Evolutionary conservation across 1,140 invertebrate species (phyloP).

Genomic region (Pogonomyrmex barbatus): DNA sequence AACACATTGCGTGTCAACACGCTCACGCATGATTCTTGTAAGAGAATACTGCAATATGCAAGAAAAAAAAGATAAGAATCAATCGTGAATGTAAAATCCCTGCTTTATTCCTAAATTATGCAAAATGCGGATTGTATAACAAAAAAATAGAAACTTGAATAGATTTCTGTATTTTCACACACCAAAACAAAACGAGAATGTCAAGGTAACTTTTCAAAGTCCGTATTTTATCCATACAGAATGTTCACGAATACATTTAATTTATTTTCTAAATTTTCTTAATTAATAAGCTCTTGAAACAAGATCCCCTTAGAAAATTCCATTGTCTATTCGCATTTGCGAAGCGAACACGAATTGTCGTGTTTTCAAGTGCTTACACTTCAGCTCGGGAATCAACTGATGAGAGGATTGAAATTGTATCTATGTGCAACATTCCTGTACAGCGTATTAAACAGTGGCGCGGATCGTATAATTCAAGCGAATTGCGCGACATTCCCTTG

Average conservation of each 20-base stretch:
- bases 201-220: background rate
- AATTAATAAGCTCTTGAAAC: background rate
- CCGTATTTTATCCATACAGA: background rate
- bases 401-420: background rate
- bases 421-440: background rate
- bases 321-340: background rate
- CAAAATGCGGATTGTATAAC: background rate
- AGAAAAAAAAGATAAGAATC: slow-evolving; percentile 44
- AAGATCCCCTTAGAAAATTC: background rate
- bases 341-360: background rate
- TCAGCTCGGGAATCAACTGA: background rate
- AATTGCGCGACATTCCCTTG: background rate
- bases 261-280: background rate
- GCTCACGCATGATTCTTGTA: slow-evolving; percentile 55
- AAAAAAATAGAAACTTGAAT: slow-evolving; percentile 15
- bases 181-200: background rate
- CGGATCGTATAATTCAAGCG: background rate
- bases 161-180: background rate
- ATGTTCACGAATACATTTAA: background rate
- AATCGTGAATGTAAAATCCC: slow-evolving; percentile 19
- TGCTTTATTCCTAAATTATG: slow-evolving; percentile 5
- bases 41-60: slow-evolving; percentile 58
- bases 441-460: background rate
- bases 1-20: slow-evolving; percentile 50
- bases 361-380: background rate